Evolutionary conservation across 2,888 invertebrate genomes (phyloP), one percentile per base, ranked within the genome.

Genomic region (Odontocolon sp.): DNA sequence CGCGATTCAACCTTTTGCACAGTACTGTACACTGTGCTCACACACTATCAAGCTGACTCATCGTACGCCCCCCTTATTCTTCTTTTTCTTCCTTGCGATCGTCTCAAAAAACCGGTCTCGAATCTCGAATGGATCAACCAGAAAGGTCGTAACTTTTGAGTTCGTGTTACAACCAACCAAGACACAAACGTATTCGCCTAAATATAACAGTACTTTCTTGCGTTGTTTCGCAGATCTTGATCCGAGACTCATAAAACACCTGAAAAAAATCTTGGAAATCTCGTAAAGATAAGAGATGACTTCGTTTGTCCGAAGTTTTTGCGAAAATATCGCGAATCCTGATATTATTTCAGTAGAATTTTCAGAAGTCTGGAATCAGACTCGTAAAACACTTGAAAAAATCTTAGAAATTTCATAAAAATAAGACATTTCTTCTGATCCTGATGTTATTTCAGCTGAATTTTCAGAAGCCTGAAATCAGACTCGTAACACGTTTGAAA

Each of bases 91-190:
- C 36, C 38, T 68, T 23, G 63, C 28, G 38, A 69, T 36, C 69
- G 23, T 63, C 63, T 61, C 21, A 78, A 78, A 78, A 75, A 77
- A 79, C 79, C 79, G 79, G 77, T 78, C 76, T 68, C 69, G 69
- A 78, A 70, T 66, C 57, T 72, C 47, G 57, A 52, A 54, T 64
- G 67, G 57, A 77, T 74, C 77, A 69, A 59, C 69, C 18, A 26
- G 66, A 69, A 73, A 77, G 77, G 68, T 77, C 74, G 79, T 76
- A 66, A 70, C 67, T 73, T 36, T 26, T 40, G 42, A 47, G 69
- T 36, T 50, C 33, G 66, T 70, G 42, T 36, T 59, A 56, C 61
- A 52, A 21, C 50, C 33, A 28, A 18, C 26, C 63, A 61, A 26
- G n/a, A 61, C 59, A 21, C 31, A 64, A 23, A 47, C 38, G 70